Percentiles rank a stretch among this genome's conserved stretches.
Conservation (phyloP, 2,888 invertebrate genomes). For the Portevinia maculata region DNA sequence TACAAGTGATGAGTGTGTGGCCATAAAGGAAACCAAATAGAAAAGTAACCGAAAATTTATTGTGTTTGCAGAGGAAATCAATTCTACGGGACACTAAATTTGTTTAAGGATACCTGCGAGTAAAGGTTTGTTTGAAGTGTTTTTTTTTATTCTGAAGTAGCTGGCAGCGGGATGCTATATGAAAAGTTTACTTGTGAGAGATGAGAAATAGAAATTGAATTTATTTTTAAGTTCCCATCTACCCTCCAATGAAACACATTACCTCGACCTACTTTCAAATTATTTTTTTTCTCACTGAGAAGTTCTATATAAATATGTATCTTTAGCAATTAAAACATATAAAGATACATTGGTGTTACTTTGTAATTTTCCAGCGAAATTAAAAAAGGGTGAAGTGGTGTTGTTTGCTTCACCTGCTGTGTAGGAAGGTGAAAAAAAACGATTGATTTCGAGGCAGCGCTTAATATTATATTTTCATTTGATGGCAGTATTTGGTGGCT, state of each 20-base stretch:
- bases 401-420: slow-evolving; percentile 7
- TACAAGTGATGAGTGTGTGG: slow-evolving; percentile 7
- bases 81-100: neutral
- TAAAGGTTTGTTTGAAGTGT: slow-evolving; percentile 38
- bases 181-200: neutral
- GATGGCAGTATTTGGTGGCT: slow-evolving; percentile 24
- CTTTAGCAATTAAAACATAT: neutral
- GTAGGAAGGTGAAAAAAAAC: neutral
- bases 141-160: neutral
- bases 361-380: slow-evolving; percentile 4
- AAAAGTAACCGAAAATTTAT: slow-evolving; percentile 26
- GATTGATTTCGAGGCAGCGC: slow-evolving; percentile 29
- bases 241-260: neutral
- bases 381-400: neutral
- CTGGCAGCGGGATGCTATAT: neutral
- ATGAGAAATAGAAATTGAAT: slow-evolving; percentile 9
- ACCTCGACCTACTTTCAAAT: slow-evolving; percentile 16
- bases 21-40: slow-evolving; percentile 14
- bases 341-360: slow-evolving; percentile 9
- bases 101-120: slow-evolving; percentile 52
- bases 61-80: no score
- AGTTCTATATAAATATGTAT: no score
- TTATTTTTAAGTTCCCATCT: neutral
- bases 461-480: slow-evolving; percentile 26
- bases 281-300: no score